Conservation (phyloP, 2,113 vertebrate genomes). For the Ardeotis arabs region DNA sequence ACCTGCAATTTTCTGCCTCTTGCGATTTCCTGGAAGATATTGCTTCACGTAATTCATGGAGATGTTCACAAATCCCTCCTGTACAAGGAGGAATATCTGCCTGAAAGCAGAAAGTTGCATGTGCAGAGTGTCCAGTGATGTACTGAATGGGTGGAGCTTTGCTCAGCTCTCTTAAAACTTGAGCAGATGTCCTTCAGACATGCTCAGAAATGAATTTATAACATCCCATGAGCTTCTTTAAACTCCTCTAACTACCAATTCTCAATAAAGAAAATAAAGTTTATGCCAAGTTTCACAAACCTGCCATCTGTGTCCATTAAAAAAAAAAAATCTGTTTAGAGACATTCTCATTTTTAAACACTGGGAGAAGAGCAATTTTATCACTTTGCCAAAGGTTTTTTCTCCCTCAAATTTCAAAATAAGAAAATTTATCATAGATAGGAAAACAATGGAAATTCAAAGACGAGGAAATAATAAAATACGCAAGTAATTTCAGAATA, state of each 20-base stretch:
- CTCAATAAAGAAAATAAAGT: background rate
- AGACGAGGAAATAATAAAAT: background rate
- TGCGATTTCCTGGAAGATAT: background rate
- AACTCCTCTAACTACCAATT: background rate
- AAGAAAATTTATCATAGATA: background rate
- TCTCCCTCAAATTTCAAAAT: background rate
- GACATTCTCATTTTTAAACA: background rate
- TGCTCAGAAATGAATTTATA: background rate
- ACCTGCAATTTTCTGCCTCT: background rate
- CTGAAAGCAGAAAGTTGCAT: background rate
- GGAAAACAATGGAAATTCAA: background rate
- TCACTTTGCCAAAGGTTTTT: background rate
- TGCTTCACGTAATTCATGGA: background rate
- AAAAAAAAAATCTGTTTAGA: background rate
- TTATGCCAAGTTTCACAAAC: background rate
- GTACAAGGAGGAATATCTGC: background rate
- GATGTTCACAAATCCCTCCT: background rate
- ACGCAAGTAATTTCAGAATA: background rate
- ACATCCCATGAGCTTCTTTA: background rate
- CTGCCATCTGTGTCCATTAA: background rate
- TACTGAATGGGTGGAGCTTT: background rate
- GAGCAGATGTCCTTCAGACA: background rate
- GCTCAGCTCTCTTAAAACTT: background rate
- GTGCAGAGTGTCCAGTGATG: background rate
- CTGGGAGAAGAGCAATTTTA: background rate